These are phyloP conservation scores for Odontothrips loti DNA, from an alignment of 2,888 invertebrate species.

Conservation along the genomic window DNA sequence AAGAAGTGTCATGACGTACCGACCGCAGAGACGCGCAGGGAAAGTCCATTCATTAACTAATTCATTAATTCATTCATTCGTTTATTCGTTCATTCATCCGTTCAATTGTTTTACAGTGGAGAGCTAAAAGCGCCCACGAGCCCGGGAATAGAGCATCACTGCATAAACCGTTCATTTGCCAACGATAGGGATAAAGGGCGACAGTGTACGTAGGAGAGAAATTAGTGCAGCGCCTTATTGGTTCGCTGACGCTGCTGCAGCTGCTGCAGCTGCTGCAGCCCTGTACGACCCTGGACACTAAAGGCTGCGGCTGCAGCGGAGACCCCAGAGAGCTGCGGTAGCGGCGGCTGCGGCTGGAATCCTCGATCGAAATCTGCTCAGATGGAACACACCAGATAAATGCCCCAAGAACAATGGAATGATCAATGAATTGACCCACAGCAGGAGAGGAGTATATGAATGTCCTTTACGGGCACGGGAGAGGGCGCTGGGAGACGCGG, in stretches of 20 bases:
- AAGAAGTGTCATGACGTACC: no score
- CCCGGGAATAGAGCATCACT: no score
- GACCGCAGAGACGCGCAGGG: no score
- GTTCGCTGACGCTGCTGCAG: not conserved
- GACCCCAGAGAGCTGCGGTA: not conserved
- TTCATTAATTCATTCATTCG: no score
- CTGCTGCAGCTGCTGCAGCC: no score
- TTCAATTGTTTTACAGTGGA: no score
- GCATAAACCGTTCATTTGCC: not conserved
- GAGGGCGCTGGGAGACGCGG: not conserved
- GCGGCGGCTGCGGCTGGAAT: no score
- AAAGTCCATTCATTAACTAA: no score
- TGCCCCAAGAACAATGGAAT: slow-evolving; percentile 21
- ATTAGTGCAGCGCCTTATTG: slow-evolving; percentile 11
- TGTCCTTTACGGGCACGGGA: not conserved
- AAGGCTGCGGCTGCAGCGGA: not conserved
- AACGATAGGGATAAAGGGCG: no score
- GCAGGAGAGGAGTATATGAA: slow-evolving; percentile 16
- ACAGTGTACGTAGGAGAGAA: not conserved
- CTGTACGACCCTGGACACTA: no score
- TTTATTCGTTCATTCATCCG: no score
- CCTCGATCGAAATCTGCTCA: not conserved
- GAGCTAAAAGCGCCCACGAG: no score
- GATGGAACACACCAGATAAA: slow-evolving; percentile 24
- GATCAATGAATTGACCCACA: slow-evolving; percentile 26